Evolutionary conservation across 2,113 vertebrate species (phyloP).

Genomic region (Syngnathus scovelli): DNA sequence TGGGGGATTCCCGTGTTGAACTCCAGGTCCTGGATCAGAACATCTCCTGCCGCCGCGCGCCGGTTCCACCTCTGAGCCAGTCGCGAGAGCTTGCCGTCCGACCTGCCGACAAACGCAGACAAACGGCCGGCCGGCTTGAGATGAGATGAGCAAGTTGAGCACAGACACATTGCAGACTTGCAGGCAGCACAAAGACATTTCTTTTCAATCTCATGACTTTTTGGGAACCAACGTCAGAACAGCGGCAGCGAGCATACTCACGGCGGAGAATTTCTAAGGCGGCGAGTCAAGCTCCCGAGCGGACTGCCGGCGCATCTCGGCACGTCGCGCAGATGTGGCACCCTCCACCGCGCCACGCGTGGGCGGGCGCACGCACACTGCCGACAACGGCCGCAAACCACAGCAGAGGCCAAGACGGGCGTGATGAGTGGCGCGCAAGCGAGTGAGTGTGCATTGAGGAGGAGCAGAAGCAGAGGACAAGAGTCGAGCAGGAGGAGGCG

Average conservation of each 20-base stretch:
- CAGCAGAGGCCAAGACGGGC: conserved; percentile 2
- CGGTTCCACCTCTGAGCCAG: conserved; percentile 79
- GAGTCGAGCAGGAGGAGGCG: neutral
- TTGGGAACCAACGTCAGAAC: no score
- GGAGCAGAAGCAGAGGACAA: conserved; percentile 12
- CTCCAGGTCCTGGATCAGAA: conserved; percentile 77
- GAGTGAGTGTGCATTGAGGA: conserved; percentile 22
- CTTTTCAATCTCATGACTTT: no score
- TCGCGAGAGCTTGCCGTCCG: conserved; percentile 74
- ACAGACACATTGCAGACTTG: no score
- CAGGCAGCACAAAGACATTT: no score
- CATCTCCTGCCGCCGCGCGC: conserved; percentile 73
- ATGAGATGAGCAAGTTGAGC: no score
- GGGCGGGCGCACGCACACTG: neutral
- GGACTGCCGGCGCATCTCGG: conserved; percentile 28
- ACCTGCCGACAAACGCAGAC: conserved; percentile 59
- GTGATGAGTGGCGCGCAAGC: neutral
- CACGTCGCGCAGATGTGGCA: neutral
- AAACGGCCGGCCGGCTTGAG: neutral
- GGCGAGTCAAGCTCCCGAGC: neutral
- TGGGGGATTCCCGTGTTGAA: conserved; percentile 63
- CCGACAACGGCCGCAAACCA: no score
- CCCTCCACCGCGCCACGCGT: conserved; percentile 2
- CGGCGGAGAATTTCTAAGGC: conserved; percentile 28
- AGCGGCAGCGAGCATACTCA: conserved; percentile 6